Percentiles rank a stretch among this genome's conserved stretches.
Evolutionary conservation across 2,113 vertebrate species (phyloP).

Genomic region (Halcyon senegalensis): DNA sequence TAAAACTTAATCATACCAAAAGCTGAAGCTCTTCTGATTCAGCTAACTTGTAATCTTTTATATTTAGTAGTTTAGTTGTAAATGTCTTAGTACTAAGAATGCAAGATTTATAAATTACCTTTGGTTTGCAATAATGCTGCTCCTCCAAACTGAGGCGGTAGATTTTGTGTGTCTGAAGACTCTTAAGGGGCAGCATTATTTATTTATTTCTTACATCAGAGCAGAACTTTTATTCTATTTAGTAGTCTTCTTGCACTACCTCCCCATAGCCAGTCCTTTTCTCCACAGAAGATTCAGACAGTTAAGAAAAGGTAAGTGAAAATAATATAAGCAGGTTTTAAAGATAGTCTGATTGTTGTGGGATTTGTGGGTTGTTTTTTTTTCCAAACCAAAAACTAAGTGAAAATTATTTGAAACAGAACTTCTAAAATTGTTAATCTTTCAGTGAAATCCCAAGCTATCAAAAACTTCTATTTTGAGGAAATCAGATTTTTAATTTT

Average conservation of each 20-base stretch:
- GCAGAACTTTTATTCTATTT: constrained; percentile 14
- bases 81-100: constrained; percentile 55
- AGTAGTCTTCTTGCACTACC: neutral
- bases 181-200: neutral
- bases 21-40: constrained; percentile 80
- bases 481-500: neutral
- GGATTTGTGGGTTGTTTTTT: neutral
- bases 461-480: neutral
- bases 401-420: neutral
- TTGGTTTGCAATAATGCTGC: neutral
- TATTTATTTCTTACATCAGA: constrained; percentile 38
- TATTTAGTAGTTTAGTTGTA: constrained; percentile 79
- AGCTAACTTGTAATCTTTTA: constrained; percentile 77
- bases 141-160: constrained; percentile 6
- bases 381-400: neutral
- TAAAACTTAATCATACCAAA: constrained; percentile 85
- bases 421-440: neutral
- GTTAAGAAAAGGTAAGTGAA: constrained; percentile 26
- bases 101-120: constrained; percentile 55
- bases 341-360: neutral
- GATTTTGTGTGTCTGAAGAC: neutral
- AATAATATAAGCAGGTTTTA: constrained; percentile 7
- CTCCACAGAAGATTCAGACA: constrained; percentile 37
- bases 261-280: neutral
- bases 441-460: neutral